Conservation (phyloP, 2,113 vertebrate species). For the Anarhynchus alexandrinus region DNA sequence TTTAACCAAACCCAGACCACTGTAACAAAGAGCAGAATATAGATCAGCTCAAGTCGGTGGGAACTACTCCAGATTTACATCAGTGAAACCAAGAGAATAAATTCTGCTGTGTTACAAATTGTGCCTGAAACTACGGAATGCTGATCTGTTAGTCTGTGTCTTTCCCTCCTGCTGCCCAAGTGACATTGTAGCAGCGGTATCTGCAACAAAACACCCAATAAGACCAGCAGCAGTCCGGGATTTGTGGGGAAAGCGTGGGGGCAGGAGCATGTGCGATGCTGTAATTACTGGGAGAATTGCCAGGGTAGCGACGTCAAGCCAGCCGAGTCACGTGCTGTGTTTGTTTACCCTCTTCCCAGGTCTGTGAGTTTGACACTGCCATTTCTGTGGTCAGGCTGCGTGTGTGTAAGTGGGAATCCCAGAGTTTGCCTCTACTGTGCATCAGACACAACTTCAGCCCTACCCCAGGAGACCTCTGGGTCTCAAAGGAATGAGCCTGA, state of each 20-base stretch:
- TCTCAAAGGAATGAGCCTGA: background rate
- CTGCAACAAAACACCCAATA: background rate
- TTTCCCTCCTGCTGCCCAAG: background rate
- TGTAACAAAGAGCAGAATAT: background rate
- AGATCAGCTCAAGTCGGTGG: background rate
- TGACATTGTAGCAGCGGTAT: background rate
- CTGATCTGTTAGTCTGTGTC: background rate
- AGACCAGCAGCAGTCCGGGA: background rate
- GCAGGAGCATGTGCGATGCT: slow-evolving; percentile 11
- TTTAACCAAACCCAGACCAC: background rate
- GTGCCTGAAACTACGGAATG: background rate
- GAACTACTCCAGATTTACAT: background rate
- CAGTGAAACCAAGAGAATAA: background rate
- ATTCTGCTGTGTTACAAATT: background rate
- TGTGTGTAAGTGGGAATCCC: slow-evolving; percentile 5
- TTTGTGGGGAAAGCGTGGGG: background rate
- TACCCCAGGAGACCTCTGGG: background rate
- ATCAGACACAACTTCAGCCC: background rate
- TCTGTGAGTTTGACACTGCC: background rate
- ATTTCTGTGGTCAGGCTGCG: slow-evolving; percentile 47
- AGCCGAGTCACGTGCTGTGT: slow-evolving; percentile 17
- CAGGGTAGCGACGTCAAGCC: slow-evolving; percentile 7
- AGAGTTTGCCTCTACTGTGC: background rate
- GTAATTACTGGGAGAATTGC: slow-evolving; percentile 50
- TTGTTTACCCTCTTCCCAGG: slow-evolving; percentile 50